Evolutionary conservation across 2,797 vertebrate species (phyloP), one percentile per base, ranked within the genome.

Genomic region (Lerista edwardsae): DNA sequence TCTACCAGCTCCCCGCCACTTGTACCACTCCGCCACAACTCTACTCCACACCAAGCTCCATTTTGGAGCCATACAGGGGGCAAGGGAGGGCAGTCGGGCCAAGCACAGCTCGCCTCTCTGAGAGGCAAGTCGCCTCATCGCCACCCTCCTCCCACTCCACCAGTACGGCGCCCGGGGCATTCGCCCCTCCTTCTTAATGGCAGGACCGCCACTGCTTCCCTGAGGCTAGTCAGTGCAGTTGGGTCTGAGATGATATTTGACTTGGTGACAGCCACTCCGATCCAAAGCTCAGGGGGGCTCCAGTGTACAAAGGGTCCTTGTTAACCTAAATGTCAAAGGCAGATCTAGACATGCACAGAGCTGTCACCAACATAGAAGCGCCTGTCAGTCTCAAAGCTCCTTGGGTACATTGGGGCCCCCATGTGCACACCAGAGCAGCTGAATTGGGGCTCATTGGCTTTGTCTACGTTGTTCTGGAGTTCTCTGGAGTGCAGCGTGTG

Each of bases 381-480:
- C 31, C 27, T 47, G 27, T 14, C 12, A 7, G 14, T 12, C 71
- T 73, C 71, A n/a, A 73, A n/a, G 3, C 14, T n/a, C 27, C 27
- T 6, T 23, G 67, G 3, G 8, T 19, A 36, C 34, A 36, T 21
- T 17, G 31, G 34, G 19, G 6, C 3, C 19, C 34, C 31, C 39
- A 6, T 31, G 6, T 19, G 29, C 2, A 68, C 44, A 19, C 27
- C 14, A 74, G 44, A 51, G 47, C 14, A 14, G 31, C 34, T 36
- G 4, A 23, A 59, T 15, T 39, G 31, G 12, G 7, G 2, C 23
- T 25, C 23, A 82, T 75, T 31, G 11, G 6, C 88, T 87, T 78
- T 68, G 79, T 55, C 75, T 44, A 12, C 80, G 75, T 64, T 90
- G 55, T 86, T 86, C 88, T 85, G 81, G 82, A 89, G 77, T 84